Evolutionary conservation across 2,888 invertebrate species (phyloP), one percentile per base, ranked within the genome.

Genomic region (Caradrina kadenii): DNA sequence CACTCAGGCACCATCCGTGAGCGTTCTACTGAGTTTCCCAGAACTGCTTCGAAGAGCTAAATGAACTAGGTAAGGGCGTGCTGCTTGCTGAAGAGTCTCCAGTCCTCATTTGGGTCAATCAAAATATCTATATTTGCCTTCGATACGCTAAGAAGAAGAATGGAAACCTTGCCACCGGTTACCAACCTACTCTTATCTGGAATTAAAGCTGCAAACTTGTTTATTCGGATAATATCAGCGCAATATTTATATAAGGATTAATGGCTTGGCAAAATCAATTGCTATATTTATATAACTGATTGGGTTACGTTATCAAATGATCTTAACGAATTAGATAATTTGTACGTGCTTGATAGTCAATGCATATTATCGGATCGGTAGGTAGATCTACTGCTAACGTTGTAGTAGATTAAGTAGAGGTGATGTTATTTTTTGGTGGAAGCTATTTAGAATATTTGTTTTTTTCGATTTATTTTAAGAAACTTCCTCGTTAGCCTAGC

Each of bases 311-410:
- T 81, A 76, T 68, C 61, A 65, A 74, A 64, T 68, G 73, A 75
- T 78, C 63, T 69, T 26, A n/a, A 15, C 63, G 81, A 66, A 80
- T 80, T 69, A 81, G 91, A 90, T 92, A 89, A 82, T 71, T 59
- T 62, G 86, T 92, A 92, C 92, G 92, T 92, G 92, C 89, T 67
- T 71, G 89, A 90, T 91, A 86, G 79, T 54, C 56, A 83, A 74
- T 80, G 60, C 76, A 63, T 52, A 69, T 89, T 89, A 91, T 90
- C 90, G 73, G 42, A 22, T 35, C 22, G n/a, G 15, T 53, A 48
- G 13, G n/a, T 53, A 15, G 10, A 49, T 58, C 19, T 49, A 19
- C 22, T 39, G 22, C 6, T 13, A 31, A 35, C 42, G 13, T 63
- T 35, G 19, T 55, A 31, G 21, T 13, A 8, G 13, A 1, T 26